phyloP scores from a whole-genome alignment of 2,113 vertebrate species.

The Pterocles burchelli region DNA sequence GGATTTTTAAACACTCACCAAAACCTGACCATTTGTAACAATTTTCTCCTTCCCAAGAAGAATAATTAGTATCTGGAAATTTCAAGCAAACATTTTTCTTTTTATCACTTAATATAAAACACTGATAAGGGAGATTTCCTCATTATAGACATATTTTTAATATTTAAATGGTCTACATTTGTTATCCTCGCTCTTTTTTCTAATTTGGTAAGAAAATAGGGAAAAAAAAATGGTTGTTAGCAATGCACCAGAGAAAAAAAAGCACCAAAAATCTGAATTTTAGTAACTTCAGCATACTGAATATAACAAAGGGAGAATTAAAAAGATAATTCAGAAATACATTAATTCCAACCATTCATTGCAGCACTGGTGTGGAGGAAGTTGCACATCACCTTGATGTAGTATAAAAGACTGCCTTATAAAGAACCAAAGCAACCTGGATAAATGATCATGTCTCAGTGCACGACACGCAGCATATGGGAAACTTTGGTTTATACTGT shows the following conservation, averaged over 20 bases:
- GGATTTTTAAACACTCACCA: neutral
- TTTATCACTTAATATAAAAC: neutral
- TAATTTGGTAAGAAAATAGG: neutral
- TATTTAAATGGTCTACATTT: neutral
- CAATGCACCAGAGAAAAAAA: neutral
- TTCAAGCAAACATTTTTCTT: neutral
- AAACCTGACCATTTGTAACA: neutral
- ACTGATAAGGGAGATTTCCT: neutral
- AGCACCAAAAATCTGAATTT: neutral
- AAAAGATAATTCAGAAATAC: neutral
- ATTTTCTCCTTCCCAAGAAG: neutral
- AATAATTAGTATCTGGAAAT: neutral
- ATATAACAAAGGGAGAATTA: neutral
- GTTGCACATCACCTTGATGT: neutral
- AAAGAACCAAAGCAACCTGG: neutral
- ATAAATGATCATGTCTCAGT: neutral
- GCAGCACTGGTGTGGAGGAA: neutral
- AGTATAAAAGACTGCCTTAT: neutral
- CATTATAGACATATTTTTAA: neutral
- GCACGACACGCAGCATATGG: neutral
- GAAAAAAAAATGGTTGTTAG: neutral
- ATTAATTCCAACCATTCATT: neutral
- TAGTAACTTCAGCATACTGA: neutral
- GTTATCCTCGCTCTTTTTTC: neutral
- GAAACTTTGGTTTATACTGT: neutral